These are phyloP conservation scores for Cotesia chilonis DNA, from an alignment of 1,140 invertebrate genomes.

Conservation along the genomic window DNA sequence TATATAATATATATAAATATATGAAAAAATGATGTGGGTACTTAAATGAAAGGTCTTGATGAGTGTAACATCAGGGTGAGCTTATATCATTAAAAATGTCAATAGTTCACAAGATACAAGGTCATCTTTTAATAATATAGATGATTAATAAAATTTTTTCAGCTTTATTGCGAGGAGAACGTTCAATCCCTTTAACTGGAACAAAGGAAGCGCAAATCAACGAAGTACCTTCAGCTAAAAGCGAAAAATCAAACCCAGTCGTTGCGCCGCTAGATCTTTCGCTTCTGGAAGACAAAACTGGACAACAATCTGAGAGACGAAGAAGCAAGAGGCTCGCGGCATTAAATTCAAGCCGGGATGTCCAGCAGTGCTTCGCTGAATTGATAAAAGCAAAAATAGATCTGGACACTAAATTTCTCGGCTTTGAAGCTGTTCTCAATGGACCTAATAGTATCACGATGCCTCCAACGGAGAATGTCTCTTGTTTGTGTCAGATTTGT, in stretches of 20 bases:
- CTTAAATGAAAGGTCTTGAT: too few relatives aligned
- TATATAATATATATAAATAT: too few relatives aligned
- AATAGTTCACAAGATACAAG: too few relatives aligned
- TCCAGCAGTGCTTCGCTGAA: constrained; percentile 50
- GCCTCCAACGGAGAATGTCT: constrained; percentile 24
- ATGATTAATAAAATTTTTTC: not conserved
- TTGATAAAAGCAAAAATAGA: constrained; percentile 55
- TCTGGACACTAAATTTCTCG: constrained; percentile 54
- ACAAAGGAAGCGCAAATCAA: not conserved
- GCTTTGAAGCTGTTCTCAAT: constrained; percentile 50
- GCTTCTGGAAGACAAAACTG: constrained; percentile 30
- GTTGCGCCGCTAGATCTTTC: constrained; percentile 38
- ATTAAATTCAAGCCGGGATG: constrained; percentile 17
- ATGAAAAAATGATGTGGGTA: too few relatives aligned
- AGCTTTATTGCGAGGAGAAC: constrained; percentile 22
- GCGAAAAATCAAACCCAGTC: constrained; percentile 3
- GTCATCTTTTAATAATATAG: not conserved
- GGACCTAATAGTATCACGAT: constrained; percentile 22
- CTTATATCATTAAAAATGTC: too few relatives aligned
- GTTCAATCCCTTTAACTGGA: not conserved
- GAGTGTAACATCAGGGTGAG: too few relatives aligned
- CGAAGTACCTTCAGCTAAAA: not conserved
- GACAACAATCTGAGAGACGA: constrained; percentile 22
- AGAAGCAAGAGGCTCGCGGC: constrained; percentile 34
- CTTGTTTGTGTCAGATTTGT: constrained; percentile 51